A percentile compares a stretch with the other conserved stretches of the same genome.
These are phyloP conservation scores for Plodia interpunctella DNA, from an alignment of 1,140 invertebrate genomes.

Conservation along the genomic window DNA sequence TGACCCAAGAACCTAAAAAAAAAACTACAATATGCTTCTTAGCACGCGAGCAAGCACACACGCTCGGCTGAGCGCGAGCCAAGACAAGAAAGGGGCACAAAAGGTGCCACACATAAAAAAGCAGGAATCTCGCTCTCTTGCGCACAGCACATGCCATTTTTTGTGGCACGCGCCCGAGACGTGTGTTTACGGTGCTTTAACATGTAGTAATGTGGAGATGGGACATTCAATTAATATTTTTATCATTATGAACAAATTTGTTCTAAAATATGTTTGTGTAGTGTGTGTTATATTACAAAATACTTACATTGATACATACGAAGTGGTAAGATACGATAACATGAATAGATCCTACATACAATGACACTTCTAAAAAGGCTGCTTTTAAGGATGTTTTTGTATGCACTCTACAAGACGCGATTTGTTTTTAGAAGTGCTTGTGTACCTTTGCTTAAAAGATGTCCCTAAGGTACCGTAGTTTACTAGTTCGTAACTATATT, in stretches of 20 bases:
- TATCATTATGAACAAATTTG: neutral
- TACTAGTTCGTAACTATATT: no score
- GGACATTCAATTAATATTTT: conserved; percentile 4
- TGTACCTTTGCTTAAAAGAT: no score
- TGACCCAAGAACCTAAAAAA: neutral
- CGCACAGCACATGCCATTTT: conserved; percentile 28
- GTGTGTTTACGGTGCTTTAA: conserved; percentile 9
- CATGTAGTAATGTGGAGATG: neutral
- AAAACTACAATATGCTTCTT: neutral
- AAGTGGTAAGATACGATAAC: no score
- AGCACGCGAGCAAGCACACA: conserved; percentile 17
- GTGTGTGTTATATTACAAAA: no score
- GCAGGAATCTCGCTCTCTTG: conserved; percentile 32
- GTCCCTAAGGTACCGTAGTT: no score
- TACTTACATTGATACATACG: no score
- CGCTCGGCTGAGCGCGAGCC: conserved; percentile 15
- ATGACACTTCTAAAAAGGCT: no score
- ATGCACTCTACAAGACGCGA: no score
- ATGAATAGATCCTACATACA: no score
- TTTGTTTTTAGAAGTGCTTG: no score
- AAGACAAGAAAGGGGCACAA: conserved; percentile 11
- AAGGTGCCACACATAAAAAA: conserved; percentile 18
- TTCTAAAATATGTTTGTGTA: no score
- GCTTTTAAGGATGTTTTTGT: no score
- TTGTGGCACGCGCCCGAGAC: conserved; percentile 15